Evolutionary conservation across 2,888 invertebrate genomes (phyloP).

Genomic region (Junonia oenone): DNA sequence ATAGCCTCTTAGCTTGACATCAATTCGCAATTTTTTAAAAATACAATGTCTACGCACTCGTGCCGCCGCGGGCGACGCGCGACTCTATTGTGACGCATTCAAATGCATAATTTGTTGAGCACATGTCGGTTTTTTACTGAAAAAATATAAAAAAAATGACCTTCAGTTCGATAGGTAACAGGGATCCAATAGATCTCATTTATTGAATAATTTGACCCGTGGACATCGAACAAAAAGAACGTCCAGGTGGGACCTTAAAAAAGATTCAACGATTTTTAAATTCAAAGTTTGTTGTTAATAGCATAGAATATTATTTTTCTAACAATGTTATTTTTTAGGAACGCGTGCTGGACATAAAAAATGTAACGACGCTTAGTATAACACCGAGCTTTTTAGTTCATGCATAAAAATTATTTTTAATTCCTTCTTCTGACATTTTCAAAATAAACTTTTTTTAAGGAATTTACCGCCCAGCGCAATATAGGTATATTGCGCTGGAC

Average conservation of each 20-base stretch:
- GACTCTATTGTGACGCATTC: constrained; percentile 64
- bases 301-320: constrained; percentile 16
- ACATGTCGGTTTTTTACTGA: constrained; percentile 65
- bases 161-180: constrained; percentile 62
- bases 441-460: background rate
- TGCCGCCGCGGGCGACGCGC: constrained; percentile 49
- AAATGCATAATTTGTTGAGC: constrained; percentile 76
- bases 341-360: background rate
- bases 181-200: constrained; percentile 62
- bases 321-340: constrained; percentile 3
- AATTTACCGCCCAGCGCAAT: constrained; percentile 10
- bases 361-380: background rate
- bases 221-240: constrained; percentile 58
- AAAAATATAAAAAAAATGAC: constrained; percentile 65
- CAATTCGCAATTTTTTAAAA: constrained; percentile 57
- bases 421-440: background rate
- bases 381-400: background rate
- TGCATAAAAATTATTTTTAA: background rate
- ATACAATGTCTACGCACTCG: constrained; percentile 53
- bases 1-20: constrained; percentile 58
- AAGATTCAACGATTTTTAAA: constrained; percentile 45
- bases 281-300: constrained; percentile 25
- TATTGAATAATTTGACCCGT: constrained; percentile 70
- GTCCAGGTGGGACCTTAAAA: constrained; percentile 69
- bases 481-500: constrained; percentile 8